Conservation (phyloP, 2,113 vertebrate species). For the Bungarus multicinctus region DNA sequence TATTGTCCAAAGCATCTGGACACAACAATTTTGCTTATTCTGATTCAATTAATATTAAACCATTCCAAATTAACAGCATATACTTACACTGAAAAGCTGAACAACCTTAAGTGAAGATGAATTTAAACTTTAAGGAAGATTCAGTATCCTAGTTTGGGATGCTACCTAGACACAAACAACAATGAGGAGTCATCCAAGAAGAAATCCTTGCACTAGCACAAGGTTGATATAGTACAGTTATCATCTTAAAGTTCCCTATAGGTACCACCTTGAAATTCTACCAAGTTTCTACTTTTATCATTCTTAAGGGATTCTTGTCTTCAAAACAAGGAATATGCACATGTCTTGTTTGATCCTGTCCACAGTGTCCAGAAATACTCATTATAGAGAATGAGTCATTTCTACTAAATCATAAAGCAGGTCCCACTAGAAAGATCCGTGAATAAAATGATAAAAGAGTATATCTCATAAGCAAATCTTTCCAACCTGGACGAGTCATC, state of each 20-base stretch:
- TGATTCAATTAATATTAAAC: neutral
- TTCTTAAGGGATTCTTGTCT: neutral
- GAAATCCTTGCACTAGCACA: neutral
- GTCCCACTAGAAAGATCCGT: neutral
- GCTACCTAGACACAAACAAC: neutral
- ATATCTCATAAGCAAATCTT: neutral
- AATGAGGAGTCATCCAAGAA: neutral
- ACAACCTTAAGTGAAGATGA: neutral
- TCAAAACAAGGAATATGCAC: neutral
- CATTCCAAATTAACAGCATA: neutral
- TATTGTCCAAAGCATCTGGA: neutral
- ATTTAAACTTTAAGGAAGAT: neutral
- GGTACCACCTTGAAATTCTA: neutral
- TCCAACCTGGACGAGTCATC: neutral
- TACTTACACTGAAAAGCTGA: neutral
- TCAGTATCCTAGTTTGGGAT: neutral
- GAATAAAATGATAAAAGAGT: neutral
- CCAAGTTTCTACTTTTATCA: too few species aligned
- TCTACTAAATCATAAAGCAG: neutral
- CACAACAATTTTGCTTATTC: neutral
- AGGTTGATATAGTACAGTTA: too few species aligned
- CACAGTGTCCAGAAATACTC: neutral
- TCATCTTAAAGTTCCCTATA: neutral
- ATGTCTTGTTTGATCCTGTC: neutral
- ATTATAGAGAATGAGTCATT: neutral